Conservation (phyloP, 2,797 vertebrate species). For the Neosilurus hyrtlii region DNA sequence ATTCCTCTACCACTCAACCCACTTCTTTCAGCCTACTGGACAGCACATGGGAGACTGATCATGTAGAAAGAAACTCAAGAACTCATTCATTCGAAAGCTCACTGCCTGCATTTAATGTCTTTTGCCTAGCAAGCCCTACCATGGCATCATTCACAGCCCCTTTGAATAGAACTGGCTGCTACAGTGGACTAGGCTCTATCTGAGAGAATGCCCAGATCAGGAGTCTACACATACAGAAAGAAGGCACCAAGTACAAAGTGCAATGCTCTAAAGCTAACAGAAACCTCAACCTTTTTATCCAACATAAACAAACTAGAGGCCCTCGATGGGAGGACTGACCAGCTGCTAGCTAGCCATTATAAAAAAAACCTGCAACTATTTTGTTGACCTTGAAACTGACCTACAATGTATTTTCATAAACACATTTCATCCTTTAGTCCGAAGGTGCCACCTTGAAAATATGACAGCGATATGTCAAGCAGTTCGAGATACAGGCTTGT, state of each 20-base stretch:
- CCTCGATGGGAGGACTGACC: too few relatives aligned
- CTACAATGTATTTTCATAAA: too few relatives aligned
- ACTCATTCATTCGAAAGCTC: conserved; percentile 33
- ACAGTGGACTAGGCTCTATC: not conserved
- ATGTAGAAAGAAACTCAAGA: conserved; percentile 19
- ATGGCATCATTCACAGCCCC: conserved; percentile 8
- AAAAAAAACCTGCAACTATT: too few relatives aligned
- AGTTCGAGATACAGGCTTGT: too few relatives aligned
- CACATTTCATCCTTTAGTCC: too few relatives aligned
- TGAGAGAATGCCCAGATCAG: not conserved
- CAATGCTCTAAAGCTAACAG: not conserved
- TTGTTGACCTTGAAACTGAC: too few relatives aligned
- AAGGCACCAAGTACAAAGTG: not conserved
- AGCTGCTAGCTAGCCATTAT: too few relatives aligned
- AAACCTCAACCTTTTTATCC: not conserved
- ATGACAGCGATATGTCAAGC: too few relatives aligned
- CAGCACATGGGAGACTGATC: conserved; percentile 36
- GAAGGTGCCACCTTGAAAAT: too few relatives aligned
- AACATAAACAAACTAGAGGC: too few relatives aligned
- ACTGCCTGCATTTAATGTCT: not conserved
- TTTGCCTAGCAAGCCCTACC: conserved; percentile 8
- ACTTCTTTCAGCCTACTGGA: conserved; percentile 47
- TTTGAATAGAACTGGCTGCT: conserved; percentile 12
- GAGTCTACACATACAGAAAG: not conserved
- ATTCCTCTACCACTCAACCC: conserved; percentile 61